phyloP scores from a whole-genome alignment of 2,888 invertebrate species.

The Pocota personata region DNA sequence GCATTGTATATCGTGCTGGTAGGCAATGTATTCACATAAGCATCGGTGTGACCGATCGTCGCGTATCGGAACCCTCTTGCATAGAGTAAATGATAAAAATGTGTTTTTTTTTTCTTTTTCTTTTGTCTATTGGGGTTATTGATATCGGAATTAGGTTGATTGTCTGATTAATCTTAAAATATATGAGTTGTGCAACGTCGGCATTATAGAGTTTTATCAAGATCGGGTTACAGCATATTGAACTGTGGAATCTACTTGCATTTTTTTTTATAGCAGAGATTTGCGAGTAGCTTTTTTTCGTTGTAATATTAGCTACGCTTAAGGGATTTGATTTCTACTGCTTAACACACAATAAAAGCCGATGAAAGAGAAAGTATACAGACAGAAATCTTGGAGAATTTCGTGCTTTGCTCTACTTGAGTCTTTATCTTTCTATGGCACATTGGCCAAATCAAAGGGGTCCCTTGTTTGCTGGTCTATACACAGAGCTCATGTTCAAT shows the following conservation, averaged over 20 bases:
- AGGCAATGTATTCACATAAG: conserved; percentile 34
- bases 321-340: neutral
- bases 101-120: neutral
- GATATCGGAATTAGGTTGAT: conserved; percentile 58
- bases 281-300: neutral
- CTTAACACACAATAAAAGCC: neutral
- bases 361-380: neutral
- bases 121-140: conserved; percentile 33
- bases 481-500: too few species aligned
- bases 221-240: neutral
- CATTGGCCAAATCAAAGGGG: too few species aligned
- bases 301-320: neutral
- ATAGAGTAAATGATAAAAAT: conserved; percentile 20
- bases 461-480: too few species aligned
- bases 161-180: conserved; percentile 44
- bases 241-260: neutral
- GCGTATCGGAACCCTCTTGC: conserved; percentile 12
- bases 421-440: neutral
- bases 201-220: conserved; percentile 18
- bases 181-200: conserved; percentile 19
- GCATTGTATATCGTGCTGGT: conserved; percentile 5
- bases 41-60: conserved; percentile 26
- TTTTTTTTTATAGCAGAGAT: neutral
- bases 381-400: neutral
- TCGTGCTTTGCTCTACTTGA: neutral